Evolutionary conservation across 2,113 vertebrate genomes (phyloP).

Genomic region (Melanotaenia duboulayi): DNA sequence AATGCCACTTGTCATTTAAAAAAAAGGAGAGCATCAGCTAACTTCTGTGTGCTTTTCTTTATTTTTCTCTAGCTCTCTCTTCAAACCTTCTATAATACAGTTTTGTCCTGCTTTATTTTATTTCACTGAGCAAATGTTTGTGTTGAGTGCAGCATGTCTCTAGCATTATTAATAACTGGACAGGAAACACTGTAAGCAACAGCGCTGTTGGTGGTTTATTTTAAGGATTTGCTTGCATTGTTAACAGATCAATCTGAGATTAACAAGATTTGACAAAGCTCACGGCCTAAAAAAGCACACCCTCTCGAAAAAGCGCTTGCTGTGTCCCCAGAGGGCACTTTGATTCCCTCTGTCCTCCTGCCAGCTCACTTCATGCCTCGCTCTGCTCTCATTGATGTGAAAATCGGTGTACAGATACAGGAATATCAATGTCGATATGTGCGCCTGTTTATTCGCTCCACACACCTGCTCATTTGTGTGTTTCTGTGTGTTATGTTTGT

Average conservation of each 20-base stretch:
- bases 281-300: slow-evolving; percentile 59
- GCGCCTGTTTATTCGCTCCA: slow-evolving; percentile 21
- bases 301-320: slow-evolving; percentile 17
- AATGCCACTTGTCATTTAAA: background rate
- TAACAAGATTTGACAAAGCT: slow-evolving; percentile 68
- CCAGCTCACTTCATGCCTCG: slow-evolving; percentile 72
- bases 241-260: slow-evolving; percentile 58
- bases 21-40: background rate
- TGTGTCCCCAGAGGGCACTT: slow-evolving; percentile 60
- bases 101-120: background rate
- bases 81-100: background rate
- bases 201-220: slow-evolving; percentile 37
- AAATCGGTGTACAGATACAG: slow-evolving; percentile 55
- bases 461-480: slow-evolving; percentile 68
- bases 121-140: background rate
- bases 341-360: slow-evolving; percentile 66
- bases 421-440: slow-evolving; percentile 60
- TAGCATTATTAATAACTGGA: background rate
- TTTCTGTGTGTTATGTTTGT: slow-evolving; percentile 10
- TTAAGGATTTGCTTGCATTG: slow-evolving; percentile 49
- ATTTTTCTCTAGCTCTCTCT: background rate
- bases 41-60: background rate
- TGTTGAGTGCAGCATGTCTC: background rate
- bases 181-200: background rate
- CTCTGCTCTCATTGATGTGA: slow-evolving; percentile 73